Evolutionary conservation across 2,888 invertebrate genomes (phyloP).

Genomic region (Apotomis betuletana): DNA sequence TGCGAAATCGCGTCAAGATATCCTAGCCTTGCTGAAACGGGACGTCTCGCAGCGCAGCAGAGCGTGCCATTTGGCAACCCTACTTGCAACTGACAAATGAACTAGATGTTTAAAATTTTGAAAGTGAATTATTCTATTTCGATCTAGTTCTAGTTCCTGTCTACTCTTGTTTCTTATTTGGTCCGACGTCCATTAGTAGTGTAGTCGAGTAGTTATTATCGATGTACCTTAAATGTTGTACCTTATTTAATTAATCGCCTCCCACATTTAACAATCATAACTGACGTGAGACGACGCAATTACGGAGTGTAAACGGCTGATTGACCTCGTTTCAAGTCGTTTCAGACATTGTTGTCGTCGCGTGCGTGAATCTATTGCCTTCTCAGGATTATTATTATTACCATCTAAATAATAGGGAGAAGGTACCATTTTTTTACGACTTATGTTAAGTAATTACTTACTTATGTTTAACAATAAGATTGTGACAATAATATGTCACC

Average conservation of each 20-base stretch:
- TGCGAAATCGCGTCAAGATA: too few relatives aligned
- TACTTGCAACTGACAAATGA: background rate
- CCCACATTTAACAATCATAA: conserved; percentile 9
- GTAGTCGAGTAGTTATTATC: background rate
- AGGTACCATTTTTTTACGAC: background rate
- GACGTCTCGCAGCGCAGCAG: too few relatives aligned
- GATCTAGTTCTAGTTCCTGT: background rate
- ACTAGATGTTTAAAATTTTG: background rate
- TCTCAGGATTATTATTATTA: conserved; percentile 4
- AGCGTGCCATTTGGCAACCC: too few relatives aligned
- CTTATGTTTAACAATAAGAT: too few relatives aligned
- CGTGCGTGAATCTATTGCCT: conserved; percentile 22
- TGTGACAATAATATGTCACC: too few relatives aligned
- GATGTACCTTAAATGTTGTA: background rate
- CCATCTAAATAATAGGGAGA: background rate
- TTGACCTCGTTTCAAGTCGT: conserved; percentile 29
- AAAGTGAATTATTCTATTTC: background rate
- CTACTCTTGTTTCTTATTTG: background rate
- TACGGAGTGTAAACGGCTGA: conserved; percentile 15
- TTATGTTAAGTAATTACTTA: too few relatives aligned
- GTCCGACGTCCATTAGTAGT: background rate
- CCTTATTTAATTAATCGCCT: conserved; percentile 10
- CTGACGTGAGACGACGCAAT: background rate
- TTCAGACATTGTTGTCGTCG: background rate
- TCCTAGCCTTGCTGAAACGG: too few relatives aligned